These are phyloP conservation scores for Centropyge bicolor DNA, from an alignment of 2,797 vertebrate genomes.

Conservation along the genomic window DNA sequence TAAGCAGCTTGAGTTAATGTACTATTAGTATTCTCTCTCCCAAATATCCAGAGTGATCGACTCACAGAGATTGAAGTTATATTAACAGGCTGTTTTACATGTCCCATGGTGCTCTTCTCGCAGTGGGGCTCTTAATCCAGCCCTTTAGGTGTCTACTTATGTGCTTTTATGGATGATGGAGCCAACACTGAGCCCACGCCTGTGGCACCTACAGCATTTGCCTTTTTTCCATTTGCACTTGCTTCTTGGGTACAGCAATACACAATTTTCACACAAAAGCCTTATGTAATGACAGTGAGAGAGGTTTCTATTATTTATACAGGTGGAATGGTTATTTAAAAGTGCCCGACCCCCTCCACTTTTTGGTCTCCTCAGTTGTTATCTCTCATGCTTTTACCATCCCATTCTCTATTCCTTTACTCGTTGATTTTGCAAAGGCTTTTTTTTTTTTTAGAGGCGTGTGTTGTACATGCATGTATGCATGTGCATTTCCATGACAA, in stretches of 20 bases:
- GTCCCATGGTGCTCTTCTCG: constrained; percentile 76
- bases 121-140: constrained; percentile 77
- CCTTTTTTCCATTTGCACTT: constrained; percentile 74
- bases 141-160: constrained; percentile 82
- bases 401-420: constrained; percentile 32
- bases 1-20: constrained; percentile 55
- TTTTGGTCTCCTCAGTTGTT: constrained; percentile 56
- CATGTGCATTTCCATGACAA: constrained; percentile 40
- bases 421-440: constrained; percentile 19
- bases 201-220: constrained; percentile 71
- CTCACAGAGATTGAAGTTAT: constrained; percentile 73
- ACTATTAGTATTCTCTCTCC: constrained; percentile 54
- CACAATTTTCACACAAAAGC: constrained; percentile 73
- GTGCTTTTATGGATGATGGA: constrained; percentile 80
- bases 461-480: constrained; percentile 20
- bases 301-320: constrained; percentile 78
- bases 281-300: constrained; percentile 72
- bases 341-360: constrained; percentile 43
- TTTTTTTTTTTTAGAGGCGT: constrained; percentile 8
- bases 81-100: constrained; percentile 84
- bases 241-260: constrained; percentile 52
- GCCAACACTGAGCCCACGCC: constrained; percentile 73
- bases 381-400: constrained; percentile 46
- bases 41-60: constrained; percentile 75
- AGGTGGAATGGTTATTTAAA: constrained; percentile 67